Percentiles rank a stretch among this genome's conserved stretches.
phyloP scores from a whole-genome alignment of 1,140 invertebrate genomes.

The Leptopilina clavipes region DNA sequence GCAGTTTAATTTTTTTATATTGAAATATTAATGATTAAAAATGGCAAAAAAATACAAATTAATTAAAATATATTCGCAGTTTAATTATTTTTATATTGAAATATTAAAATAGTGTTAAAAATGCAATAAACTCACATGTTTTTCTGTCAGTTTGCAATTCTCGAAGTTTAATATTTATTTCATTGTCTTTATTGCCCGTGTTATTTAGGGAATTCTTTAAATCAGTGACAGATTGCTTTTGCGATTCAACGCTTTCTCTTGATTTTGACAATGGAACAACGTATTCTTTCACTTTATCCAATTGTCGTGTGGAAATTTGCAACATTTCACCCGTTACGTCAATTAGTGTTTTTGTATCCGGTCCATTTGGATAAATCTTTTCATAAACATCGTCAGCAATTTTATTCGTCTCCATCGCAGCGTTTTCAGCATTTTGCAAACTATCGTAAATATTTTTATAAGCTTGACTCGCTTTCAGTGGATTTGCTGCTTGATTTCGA shows the following conservation, averaged over 20 bases:
- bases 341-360: slow-evolving; percentile 64
- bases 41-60: too few species aligned
- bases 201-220: slow-evolving; percentile 74
- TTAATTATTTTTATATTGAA: too few species aligned
- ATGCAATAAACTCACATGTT: slow-evolving; percentile 52
- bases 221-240: slow-evolving; percentile 72
- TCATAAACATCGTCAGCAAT: slow-evolving; percentile 78
- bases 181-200: slow-evolving; percentile 76
- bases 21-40: too few species aligned
- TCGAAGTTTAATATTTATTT: slow-evolving; percentile 73
- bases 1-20: too few species aligned
- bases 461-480: slow-evolving; percentile 86
- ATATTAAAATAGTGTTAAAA: slow-evolving; percentile 39
- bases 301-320: slow-evolving; percentile 69
- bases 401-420: slow-evolving; percentile 80
- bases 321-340: slow-evolving; percentile 72
- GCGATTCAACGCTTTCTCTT: slow-evolving; percentile 64
- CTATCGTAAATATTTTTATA: slow-evolving; percentile 87
- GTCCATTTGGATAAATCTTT: slow-evolving; percentile 63
- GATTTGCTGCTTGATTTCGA: slow-evolving; percentile 80
- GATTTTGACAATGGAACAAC: slow-evolving; percentile 56
- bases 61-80: too few species aligned
- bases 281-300: slow-evolving; percentile 69
- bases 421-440: slow-evolving; percentile 78
- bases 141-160: slow-evolving; percentile 67